Conservation (phyloP, 2,797 vertebrate genomes). For the Triplophysa yarkandensis region DNA sequence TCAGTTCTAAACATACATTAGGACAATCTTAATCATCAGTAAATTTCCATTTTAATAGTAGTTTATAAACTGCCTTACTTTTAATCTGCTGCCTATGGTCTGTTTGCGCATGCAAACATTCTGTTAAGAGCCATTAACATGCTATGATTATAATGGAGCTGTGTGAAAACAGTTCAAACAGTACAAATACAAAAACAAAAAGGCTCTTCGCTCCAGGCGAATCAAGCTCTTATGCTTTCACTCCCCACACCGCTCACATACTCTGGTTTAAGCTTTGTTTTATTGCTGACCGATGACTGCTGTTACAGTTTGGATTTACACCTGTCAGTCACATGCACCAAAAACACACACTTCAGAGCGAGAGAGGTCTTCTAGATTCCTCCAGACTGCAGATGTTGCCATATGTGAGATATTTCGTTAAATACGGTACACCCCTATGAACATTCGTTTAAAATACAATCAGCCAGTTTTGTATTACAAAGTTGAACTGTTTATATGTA, state of each 20-base stretch:
- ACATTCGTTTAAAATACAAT: slow-evolving; percentile 29
- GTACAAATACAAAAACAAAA: neutral
- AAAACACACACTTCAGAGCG: slow-evolving; percentile 25
- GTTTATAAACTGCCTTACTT: neutral
- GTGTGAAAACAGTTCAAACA: neutral
- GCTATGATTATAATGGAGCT: neutral
- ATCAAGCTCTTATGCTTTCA: neutral
- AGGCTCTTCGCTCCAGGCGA: neutral
- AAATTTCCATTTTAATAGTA: neutral
- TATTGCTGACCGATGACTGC: slow-evolving; percentile 21
- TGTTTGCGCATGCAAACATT: neutral
- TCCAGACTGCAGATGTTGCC: slow-evolving; percentile 15
- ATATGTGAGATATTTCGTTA: slow-evolving; percentile 29
- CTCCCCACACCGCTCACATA: neutral
- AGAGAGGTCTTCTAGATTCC: slow-evolving; percentile 1
- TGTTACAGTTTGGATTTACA: slow-evolving; percentile 29
- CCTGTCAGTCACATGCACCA: slow-evolving; percentile 16
- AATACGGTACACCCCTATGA: slow-evolving; percentile 8
- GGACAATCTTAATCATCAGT: neutral
- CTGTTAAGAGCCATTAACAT: neutral
- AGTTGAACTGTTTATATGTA: slow-evolving; percentile 51
- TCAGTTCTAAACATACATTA: neutral
- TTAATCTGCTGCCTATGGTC: neutral
- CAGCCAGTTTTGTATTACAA: slow-evolving; percentile 27
- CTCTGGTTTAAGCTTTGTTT: slow-evolving; percentile 17